Evolutionary conservation across 2,113 vertebrate genomes (phyloP).

Genomic region (Myiopsitta monachus): DNA sequence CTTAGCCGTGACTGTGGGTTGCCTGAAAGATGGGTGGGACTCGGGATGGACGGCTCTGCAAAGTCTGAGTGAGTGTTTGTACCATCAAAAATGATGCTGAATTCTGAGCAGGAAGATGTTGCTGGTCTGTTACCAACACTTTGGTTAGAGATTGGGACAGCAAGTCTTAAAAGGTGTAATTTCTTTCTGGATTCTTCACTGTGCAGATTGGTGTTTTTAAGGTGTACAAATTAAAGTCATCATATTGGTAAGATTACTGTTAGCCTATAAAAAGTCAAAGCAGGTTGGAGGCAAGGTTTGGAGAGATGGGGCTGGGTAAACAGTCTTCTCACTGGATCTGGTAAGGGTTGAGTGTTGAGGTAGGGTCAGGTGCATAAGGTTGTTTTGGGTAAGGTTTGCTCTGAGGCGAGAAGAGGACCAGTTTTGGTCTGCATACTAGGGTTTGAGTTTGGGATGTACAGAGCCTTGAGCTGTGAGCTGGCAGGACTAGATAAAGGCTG

Average conservation of each 20-base stretch:
- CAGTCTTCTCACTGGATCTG: not conserved
- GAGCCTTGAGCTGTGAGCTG: not conserved
- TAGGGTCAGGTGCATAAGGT: fast-evolving
- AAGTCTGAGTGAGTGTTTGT: not conserved
- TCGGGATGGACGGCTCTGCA: not conserved
- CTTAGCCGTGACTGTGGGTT: not conserved
- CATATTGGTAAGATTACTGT: not conserved
- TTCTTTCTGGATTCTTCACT: not conserved
- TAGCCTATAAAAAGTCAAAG: not conserved
- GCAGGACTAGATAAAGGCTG: not conserved
- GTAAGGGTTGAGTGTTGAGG: not conserved
- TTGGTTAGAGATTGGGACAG: not conserved
- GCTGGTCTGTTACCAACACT: not conserved
- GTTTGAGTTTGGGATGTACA: not conserved
- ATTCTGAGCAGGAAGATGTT: not conserved
- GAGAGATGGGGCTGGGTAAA: not conserved
- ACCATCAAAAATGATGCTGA: not conserved
- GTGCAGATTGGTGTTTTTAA: not conserved
- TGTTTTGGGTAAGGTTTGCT: not conserved
- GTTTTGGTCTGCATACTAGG: not conserved
- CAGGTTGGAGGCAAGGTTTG: not conserved
- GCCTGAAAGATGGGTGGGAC: not conserved
- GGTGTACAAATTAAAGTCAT: not conserved
- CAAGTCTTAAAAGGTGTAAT: not conserved
- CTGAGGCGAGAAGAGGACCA: not conserved